phyloP scores from a whole-genome alignment of 2,797 vertebrate species.

The Tragopan temminckii region DNA sequence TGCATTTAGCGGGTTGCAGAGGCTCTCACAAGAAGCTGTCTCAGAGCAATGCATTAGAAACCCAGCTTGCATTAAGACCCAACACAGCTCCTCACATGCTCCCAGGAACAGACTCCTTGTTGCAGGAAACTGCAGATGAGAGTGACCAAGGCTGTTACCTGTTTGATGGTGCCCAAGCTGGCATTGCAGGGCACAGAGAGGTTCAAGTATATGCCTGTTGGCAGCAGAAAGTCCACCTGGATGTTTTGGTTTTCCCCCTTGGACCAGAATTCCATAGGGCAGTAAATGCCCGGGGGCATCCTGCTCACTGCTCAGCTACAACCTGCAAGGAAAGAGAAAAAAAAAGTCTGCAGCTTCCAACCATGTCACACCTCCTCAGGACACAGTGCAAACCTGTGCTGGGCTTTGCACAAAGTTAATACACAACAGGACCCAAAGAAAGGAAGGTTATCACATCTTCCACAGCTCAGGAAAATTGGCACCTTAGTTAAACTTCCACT shows the following conservation, averaged over 20 bases:
- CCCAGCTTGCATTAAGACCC: background rate
- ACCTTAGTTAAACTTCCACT: background rate
- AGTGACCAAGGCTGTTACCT: conserved; percentile 78
- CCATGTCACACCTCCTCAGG: background rate
- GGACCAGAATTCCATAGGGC: conserved; percentile 94
- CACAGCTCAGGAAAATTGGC: background rate
- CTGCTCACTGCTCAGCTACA: conserved; percentile 85
- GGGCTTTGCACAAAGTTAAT: background rate
- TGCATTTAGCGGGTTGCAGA: background rate
- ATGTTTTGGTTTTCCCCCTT: conserved; percentile 90
- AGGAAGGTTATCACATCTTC: background rate
- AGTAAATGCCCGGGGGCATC: conserved; percentile 96
- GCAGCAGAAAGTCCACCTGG: conserved; percentile 94
- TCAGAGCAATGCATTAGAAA: background rate
- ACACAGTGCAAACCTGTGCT: background rate
- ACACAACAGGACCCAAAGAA: background rate
- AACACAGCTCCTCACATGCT: background rate
- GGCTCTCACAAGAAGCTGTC: background rate
- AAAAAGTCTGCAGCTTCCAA: background rate
- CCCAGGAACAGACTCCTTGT: background rate
- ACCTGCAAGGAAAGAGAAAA: conserved; percentile 76
- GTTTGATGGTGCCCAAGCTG: conserved; percentile 93
- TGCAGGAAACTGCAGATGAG: background rate
- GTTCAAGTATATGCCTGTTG: conserved; percentile 95
- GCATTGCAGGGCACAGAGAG: conserved; percentile 91